Percentiles rank a stretch among this genome's conserved stretches.
These are phyloP conservation scores for Carcharodon carcharias DNA, from an alignment of 2,797 vertebrate species.

Conservation along the genomic window DNA sequence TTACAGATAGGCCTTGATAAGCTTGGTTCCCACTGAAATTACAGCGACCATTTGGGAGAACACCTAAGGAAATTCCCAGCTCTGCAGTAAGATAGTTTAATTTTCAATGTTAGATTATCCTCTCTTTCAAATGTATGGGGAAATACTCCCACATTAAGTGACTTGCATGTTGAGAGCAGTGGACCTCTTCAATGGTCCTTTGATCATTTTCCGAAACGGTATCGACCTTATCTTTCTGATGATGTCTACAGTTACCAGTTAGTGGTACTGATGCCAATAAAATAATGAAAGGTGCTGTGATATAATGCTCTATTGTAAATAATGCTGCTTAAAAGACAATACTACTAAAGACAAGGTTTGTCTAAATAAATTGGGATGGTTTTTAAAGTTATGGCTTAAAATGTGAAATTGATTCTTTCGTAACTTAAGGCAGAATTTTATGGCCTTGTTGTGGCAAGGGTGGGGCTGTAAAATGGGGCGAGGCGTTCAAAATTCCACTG, in stretches of 20 bases:
- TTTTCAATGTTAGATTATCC: background rate
- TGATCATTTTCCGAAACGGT: constrained; percentile 6
- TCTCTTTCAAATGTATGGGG: background rate
- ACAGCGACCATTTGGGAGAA: background rate
- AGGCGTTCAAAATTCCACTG: too few relatives aligned
- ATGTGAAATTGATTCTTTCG: background rate
- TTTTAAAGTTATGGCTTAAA: constrained; percentile 8
- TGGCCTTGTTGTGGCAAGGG: too few relatives aligned
- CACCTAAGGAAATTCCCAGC: background rate
- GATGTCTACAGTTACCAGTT: background rate
- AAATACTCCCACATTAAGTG: background rate
- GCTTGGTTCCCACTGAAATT: background rate
- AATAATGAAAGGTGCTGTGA: background rate
- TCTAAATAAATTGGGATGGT: background rate
- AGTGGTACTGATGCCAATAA: background rate
- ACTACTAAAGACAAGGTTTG: background rate
- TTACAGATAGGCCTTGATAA: background rate
- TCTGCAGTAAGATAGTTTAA: background rate
- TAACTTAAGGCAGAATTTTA: background rate
- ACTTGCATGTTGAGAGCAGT: constrained; percentile 12
- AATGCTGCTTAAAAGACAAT: background rate
- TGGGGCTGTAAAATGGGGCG: too few relatives aligned
- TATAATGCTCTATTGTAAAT: constrained; percentile 31
- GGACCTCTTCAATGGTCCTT: background rate
- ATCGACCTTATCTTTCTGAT: background rate